These are phyloP conservation scores for Thyatira batis DNA, from an alignment of 2,888 invertebrate species.

Conservation along the genomic window DNA sequence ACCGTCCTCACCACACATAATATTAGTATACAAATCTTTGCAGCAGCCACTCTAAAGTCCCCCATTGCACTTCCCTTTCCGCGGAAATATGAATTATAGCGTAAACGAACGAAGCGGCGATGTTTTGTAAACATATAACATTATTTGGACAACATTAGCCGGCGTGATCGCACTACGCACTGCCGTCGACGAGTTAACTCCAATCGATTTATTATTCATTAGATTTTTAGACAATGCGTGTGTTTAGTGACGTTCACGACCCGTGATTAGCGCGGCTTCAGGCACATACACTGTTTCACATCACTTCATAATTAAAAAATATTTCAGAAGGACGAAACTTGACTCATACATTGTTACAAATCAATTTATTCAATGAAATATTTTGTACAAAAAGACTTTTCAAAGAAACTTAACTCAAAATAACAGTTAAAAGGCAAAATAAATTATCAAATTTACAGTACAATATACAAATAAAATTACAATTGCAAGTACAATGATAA, in stretches of 20 bases:
- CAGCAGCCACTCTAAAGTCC: conserved; percentile 53
- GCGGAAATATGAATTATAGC: background rate
- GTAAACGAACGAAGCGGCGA: conserved; percentile 8
- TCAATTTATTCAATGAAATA: too few relatives aligned
- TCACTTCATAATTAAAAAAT: too few relatives aligned
- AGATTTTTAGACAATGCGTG: background rate
- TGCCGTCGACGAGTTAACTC: conserved; percentile 15
- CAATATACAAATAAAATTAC: too few relatives aligned
- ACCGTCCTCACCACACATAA: conserved; percentile 50
- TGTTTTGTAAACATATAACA: conserved; percentile 43
- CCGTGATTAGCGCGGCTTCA: background rate
- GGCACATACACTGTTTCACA: too few relatives aligned
- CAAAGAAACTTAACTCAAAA: too few relatives aligned
- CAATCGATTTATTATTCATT: conserved; percentile 16
- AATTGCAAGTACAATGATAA: too few relatives aligned
- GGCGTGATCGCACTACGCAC: conserved; percentile 22
- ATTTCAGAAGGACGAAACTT: too few relatives aligned
- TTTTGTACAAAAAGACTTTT: too few relatives aligned
- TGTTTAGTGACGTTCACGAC: background rate
- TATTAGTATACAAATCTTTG: conserved; percentile 46
- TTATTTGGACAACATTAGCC: conserved; percentile 39
- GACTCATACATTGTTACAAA: too few relatives aligned
- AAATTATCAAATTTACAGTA: too few relatives aligned
- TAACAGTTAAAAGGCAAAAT: too few relatives aligned
- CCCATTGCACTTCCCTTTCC: conserved; percentile 53